Base-by-base conservation (phyloP, 2,888 invertebrate species). In the Drosophila meridiana region DNA sequence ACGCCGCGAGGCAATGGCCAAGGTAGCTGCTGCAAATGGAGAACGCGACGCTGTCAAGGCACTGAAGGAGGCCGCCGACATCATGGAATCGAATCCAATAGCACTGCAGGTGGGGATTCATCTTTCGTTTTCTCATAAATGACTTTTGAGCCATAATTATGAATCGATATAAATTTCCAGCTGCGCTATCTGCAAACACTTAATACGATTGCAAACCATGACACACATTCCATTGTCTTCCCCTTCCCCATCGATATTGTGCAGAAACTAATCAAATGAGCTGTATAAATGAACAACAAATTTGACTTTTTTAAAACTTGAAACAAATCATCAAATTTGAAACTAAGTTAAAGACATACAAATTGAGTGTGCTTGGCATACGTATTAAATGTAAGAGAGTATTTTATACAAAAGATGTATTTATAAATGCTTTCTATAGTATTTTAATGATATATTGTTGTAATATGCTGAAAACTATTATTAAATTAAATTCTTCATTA, bases 41-140 rank as follows among this genome's bases (percentile, higher is more conserved):
- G 87, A 87, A 45, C 69, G 87, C 0, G 89, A 87, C 65, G 87
- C 87, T 0, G 89, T 87, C 8, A 74, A 61, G 13, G 66, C 88
- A 0, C 71, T 87, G 0, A 89, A 87, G 30, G 76, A 87, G 34
- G 87, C 87, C 0, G 89, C 87, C 8, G 87, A 87, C 32, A 73
- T 87, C 14, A 87, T 87, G 87, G 72, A 81, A 47, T 30, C 58
- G 4, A 87, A 89, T 78, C 87, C 87, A 6, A 89, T 89, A 42
- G 83, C 87, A 8, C 34, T 87, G 28, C 81, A 81, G 69, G 81
- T 81, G 40, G 45, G 64, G 9, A n/a, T 40, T 55, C n/a, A 7
- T 38, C 20, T 30, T 11, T 52, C 6, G 34, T 14, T 55, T 38
- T 14, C 5, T 3, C 0, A 38, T 53, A 2, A 13, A 38, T 28